A percentile compares a stretch with the other conserved stretches of the same genome.
Evolutionary conservation across 2,888 invertebrate species (phyloP).

Genomic region (Hypena proboscidalis): DNA sequence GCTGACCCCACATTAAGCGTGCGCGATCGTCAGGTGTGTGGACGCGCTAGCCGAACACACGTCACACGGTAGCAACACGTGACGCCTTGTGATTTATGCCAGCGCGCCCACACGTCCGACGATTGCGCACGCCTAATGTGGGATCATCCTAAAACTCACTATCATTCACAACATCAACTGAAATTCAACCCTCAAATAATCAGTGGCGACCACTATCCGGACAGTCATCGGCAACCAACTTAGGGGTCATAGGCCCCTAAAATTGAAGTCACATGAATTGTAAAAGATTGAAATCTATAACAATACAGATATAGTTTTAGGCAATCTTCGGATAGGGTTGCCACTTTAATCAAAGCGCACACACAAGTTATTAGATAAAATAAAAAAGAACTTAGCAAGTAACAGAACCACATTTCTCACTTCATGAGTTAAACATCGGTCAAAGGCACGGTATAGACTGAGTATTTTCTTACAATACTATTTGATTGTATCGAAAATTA

Average conservation of each 20-base stretch:
- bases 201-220: too few species aligned
- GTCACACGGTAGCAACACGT: too few species aligned
- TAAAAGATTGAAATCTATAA: constrained; percentile 27
- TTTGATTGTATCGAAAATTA: constrained; percentile 32
- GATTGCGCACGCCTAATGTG: too few species aligned
- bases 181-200: constrained; percentile 58
- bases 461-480: constrained; percentile 55
- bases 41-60: too few species aligned
- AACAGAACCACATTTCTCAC: constrained; percentile 29
- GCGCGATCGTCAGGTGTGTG: too few species aligned
- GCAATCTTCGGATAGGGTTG: constrained; percentile 2
- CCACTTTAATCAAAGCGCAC: constrained; percentile 6
- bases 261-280: not conserved
- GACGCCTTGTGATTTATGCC: too few species aligned
- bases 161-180: constrained; percentile 56
- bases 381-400: constrained; percentile 36
- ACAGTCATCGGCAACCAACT: too few species aligned
- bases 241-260: not conserved
- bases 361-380: constrained; percentile 33
- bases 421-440: constrained; percentile 44
- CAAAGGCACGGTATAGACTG: constrained; percentile 58
- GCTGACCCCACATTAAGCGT: too few species aligned
- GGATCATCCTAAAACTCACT: too few species aligned
- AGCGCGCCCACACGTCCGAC: too few species aligned
- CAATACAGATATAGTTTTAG: constrained; percentile 25